These are phyloP conservation scores for Callospermophilus lateralis DNA, from an alignment of 2,113 vertebrate species.

Conservation along the genomic window DNA sequence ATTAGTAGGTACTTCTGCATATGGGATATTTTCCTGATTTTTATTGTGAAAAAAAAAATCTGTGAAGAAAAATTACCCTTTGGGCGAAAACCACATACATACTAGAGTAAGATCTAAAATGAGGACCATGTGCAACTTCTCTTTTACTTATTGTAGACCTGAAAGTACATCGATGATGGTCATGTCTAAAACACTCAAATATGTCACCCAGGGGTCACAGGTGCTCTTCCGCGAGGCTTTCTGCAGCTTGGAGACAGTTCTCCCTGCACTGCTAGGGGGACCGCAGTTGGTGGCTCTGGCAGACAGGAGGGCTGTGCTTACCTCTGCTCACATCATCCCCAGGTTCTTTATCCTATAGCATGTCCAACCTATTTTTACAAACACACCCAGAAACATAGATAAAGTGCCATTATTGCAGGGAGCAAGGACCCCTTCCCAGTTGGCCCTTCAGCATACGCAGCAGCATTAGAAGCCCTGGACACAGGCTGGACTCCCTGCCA, in stretches of 20 bases:
- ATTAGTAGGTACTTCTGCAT: background rate
- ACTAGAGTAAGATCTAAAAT: background rate
- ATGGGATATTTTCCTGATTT: background rate
- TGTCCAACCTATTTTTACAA: background rate
- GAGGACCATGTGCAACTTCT: rapidly evolving
- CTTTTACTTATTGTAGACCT: background rate
- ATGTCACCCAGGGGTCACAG: rapidly evolving
- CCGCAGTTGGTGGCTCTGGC: background rate
- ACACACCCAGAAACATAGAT: background rate
- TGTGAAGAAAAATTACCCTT: background rate
- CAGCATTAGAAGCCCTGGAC: no score
- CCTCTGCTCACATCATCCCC: no score
- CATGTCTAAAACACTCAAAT: background rate
- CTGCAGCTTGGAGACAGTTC: rapidly evolving
- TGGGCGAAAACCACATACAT: background rate
- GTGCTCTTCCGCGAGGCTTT: background rate
- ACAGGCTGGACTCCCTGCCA: rapidly evolving
- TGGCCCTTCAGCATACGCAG: no score
- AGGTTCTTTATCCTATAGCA: background rate
- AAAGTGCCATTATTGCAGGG: background rate
- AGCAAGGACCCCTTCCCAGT: rapidly evolving
- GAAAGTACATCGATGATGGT: rapidly evolving
- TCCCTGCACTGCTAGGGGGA: rapidly evolving
- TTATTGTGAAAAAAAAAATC: background rate
- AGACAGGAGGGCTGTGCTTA: rapidly evolving